Percentiles rank a stretch among this genome's conserved stretches.
Conservation (phyloP, 2,888 invertebrate genomes). For the Asteroscopus sphinx region DNA sequence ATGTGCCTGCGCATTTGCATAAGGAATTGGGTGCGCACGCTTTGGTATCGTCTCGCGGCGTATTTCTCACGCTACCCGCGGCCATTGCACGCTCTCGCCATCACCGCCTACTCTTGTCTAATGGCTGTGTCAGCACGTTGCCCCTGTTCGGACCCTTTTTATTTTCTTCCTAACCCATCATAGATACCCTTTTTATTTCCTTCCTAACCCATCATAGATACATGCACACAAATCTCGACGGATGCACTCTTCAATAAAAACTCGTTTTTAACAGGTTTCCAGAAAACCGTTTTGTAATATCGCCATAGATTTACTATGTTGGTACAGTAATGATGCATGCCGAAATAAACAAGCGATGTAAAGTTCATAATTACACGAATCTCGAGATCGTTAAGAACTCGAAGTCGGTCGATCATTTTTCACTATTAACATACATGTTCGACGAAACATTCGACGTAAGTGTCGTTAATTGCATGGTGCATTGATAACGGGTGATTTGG, state of each 20-base stretch:
- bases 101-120: conserved; percentile 68
- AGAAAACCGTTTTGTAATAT: conserved; percentile 71
- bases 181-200: conserved; percentile 37
- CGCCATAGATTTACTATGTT: conserved; percentile 63
- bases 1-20: conserved; percentile 83
- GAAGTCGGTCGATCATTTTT: conserved; percentile 75
- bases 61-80: conserved; percentile 84
- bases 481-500: conserved; percentile 76
- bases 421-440: conserved; percentile 78
- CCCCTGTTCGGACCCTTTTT: conserved; percentile 58
- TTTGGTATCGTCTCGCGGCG: conserved; percentile 75
- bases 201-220: conserved; percentile 45
- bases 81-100: conserved; percentile 64
- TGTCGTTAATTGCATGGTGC: conserved; percentile 72
- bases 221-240: conserved; percentile 24
- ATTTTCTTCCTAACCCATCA: conserved; percentile 49
- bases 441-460: conserved; percentile 69
- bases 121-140: conserved; percentile 70
- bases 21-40: conserved; percentile 87
- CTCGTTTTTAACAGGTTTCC: conserved; percentile 55
- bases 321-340: conserved; percentile 64
- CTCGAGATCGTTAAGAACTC: conserved; percentile 72
- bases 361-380: conserved; percentile 79
- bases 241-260: conserved; percentile 42
- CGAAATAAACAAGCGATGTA: conserved; percentile 75